Percentiles rank a stretch among this genome's conserved stretches.
phyloP scores from a whole-genome alignment of 2,888 invertebrate genomes.

The Slavum lentiscoides region DNA sequence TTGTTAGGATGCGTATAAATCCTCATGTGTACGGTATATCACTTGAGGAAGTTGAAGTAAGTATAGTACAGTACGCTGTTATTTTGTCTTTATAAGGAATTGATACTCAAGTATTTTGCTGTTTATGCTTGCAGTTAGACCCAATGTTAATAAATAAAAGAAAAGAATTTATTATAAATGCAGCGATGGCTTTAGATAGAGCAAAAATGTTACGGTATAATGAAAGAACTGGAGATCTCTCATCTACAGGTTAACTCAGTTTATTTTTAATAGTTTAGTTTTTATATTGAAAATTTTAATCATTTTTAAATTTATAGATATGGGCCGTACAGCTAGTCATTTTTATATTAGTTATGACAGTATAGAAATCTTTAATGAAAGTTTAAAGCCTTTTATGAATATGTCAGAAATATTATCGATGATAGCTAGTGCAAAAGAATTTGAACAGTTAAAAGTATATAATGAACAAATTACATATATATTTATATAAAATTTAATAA shows the following conservation, averaged over 20 bases:
- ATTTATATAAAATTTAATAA: conserved; percentile 26
- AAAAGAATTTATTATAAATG: conserved; percentile 74
- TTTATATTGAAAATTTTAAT: background rate
- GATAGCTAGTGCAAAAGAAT: conserved; percentile 91
- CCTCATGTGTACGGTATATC: conserved; percentile 76
- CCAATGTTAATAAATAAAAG: conserved; percentile 78
- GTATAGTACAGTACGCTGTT: background rate
- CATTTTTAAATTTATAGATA: conserved; percentile 64
- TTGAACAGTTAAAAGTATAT: conserved; percentile 85
- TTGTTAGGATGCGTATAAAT: conserved; percentile 90
- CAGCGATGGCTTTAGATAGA: conserved; percentile 85
- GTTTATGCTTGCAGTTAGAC: conserved; percentile 67
- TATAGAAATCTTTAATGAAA: conserved; percentile 87
- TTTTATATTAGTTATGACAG: conserved; percentile 97
- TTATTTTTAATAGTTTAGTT: background rate
- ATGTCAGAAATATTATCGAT: conserved; percentile 85
- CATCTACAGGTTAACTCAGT: conserved; percentile 59
- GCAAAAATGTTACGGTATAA: conserved; percentile 94
- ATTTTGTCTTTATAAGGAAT: background rate
- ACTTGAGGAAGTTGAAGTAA: conserved; percentile 62
- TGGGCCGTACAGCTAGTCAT: conserved; percentile 95
- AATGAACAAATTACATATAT: background rate
- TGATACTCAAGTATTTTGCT: background rate
- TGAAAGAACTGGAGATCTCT: conserved; percentile 76
- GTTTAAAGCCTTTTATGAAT: conserved; percentile 78